phyloP scores from a whole-genome alignment of 2,888 invertebrate genomes.

The Trissoscelio sp. region DNA sequence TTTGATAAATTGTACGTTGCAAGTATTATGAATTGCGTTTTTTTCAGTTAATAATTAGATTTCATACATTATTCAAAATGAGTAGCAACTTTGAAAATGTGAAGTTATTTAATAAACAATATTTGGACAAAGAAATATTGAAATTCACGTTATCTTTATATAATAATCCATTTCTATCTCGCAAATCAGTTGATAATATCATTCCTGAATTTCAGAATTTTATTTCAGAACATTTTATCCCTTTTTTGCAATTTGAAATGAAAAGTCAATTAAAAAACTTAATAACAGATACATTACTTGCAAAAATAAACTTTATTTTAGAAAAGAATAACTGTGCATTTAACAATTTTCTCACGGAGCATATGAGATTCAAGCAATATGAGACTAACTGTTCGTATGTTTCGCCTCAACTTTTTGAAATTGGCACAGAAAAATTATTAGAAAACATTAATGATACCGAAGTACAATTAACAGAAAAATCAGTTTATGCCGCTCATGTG shows the following conservation, averaged over 20 bases:
- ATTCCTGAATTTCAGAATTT: constrained; percentile 9
- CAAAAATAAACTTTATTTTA: constrained; percentile 29
- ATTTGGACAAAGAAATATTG: constrained; percentile 49
- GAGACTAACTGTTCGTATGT: constrained; percentile 38
- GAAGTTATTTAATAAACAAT: constrained; percentile 8
- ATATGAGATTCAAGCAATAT: constrained; percentile 56
- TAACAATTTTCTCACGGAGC: constrained; percentile 51
- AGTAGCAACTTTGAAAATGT: neutral
- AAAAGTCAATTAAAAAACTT: constrained; percentile 2
- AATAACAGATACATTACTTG: neutral
- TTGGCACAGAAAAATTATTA: constrained; percentile 43
- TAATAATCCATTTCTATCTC: constrained; percentile 14
- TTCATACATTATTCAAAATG: constrained; percentile 2
- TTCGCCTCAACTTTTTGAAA: constrained; percentile 52
- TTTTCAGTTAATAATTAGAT: neutral
- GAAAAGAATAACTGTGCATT: constrained; percentile 52
- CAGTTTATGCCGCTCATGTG: constrained; percentile 57
- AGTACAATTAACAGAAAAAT: constrained; percentile 24
- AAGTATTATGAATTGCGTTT: constrained; percentile 1
- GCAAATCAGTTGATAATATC: constrained; percentile 4
- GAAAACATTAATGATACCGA: too few relatives aligned
- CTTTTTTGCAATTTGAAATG: constrained; percentile 46
- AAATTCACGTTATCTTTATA: constrained; percentile 50
- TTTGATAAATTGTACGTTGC: too few relatives aligned
- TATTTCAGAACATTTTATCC: constrained; percentile 15